Conservation (phyloP, 2,113 vertebrate species). For the Candoia aspera region DNA sequence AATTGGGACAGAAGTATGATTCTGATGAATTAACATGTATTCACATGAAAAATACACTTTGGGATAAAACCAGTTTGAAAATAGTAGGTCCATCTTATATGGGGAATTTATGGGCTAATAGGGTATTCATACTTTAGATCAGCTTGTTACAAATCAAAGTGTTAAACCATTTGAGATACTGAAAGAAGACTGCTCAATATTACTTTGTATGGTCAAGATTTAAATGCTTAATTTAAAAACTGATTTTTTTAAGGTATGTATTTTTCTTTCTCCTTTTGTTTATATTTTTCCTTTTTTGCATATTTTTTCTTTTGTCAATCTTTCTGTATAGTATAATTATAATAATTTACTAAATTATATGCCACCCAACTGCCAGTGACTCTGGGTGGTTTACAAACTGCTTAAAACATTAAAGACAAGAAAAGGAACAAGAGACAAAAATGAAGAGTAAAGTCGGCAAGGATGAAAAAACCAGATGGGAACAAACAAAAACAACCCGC, state of each 20-base stretch:
- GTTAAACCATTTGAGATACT: not conserved
- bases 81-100: not conserved
- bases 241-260: not conserved
- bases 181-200: not conserved
- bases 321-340: not conserved
- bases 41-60: not conserved
- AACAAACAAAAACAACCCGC: not conserved
- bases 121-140: not conserved
- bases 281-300: not conserved
- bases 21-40: not conserved
- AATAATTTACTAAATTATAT: not conserved
- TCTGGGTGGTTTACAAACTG: not conserved
- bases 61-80: not conserved
- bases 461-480: not conserved
- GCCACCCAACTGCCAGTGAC: not conserved
- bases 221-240: not conserved
- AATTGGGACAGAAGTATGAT: not conserved
- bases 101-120: not conserved
- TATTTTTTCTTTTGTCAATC: not conserved
- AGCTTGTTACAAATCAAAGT: not conserved
- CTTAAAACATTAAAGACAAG: not conserved
- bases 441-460: not conserved
- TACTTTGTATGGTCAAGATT: too few relatives aligned
- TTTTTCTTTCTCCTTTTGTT: not conserved
- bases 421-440: not conserved